Percentiles rank a stretch among this genome's conserved stretches.
These are phyloP conservation scores for Andrena trimmerana DNA, from an alignment of 2,888 invertebrate genomes.

Conservation along the genomic window DNA sequence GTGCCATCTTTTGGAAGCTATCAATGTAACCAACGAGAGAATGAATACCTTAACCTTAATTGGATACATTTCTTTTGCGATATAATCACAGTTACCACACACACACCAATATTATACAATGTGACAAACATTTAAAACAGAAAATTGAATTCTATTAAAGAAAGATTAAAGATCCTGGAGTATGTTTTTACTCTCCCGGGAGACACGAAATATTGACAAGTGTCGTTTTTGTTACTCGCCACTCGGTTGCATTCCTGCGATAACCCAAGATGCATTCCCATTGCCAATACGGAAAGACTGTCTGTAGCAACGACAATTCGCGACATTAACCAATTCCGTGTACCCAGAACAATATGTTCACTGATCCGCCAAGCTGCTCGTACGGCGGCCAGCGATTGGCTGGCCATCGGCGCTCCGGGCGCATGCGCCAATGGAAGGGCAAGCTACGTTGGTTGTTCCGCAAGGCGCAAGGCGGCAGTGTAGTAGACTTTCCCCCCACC, in stretches of 20 bases:
- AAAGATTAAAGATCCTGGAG: too few relatives aligned
- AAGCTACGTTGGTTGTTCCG: conserved; percentile 36
- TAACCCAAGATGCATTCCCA: background rate
- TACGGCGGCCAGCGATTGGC: conserved; percentile 29
- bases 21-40: too few relatives aligned
- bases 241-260: background rate
- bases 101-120: too few relatives aligned
- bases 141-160: too few relatives aligned
- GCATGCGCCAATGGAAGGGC: conserved; percentile 45
- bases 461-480: conserved; percentile 22
- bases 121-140: too few relatives aligned
- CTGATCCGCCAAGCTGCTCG: conserved; percentile 32
- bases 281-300: conserved; percentile 19
- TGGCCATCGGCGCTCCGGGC: background rate
- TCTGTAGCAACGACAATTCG: conserved; percentile 21
- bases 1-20: too few relatives aligned
- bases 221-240: too few relatives aligned
- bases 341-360: conserved; percentile 44
- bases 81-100: too few relatives aligned
- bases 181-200: too few relatives aligned
- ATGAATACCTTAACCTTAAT: too few relatives aligned
- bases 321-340: conserved; percentile 10
- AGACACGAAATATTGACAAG: background rate
- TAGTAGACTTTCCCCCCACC: conserved; percentile 48
- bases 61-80: too few relatives aligned